Percentiles rank a stretch among this genome's conserved stretches.
Evolutionary conservation across 1,140 invertebrate species (phyloP).

Genomic region (Helicorthomorpha holstii): DNA sequence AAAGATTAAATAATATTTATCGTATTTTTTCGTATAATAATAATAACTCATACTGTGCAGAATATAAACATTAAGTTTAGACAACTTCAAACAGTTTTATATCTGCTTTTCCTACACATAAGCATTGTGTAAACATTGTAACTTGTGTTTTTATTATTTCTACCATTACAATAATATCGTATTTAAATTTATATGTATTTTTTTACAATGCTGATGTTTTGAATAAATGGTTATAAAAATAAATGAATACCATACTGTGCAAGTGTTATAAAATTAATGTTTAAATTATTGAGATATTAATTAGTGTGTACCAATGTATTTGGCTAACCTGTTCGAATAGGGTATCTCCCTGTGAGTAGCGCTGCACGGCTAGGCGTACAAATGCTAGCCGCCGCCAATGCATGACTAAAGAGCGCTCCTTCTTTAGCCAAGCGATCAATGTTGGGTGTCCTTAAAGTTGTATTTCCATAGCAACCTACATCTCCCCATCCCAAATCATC

Average conservation of each 20-base stretch:
- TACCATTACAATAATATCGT: too few relatives aligned
- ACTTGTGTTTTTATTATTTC: too few relatives aligned
- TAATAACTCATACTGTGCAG: too few relatives aligned
- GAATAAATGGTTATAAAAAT: neutral
- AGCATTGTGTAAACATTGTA: too few relatives aligned
- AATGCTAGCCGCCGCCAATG: constrained; percentile 21
- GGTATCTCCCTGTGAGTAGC: constrained; percentile 25
- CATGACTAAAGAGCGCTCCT: constrained; percentile 23
- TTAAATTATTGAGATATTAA: neutral
- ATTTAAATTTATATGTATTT: too few relatives aligned
- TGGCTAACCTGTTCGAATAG: constrained; percentile 20
- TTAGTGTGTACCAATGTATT: neutral
- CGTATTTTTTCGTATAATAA: too few relatives aligned
- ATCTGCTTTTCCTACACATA: too few relatives aligned
- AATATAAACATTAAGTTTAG: too few relatives aligned
- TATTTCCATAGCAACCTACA: constrained; percentile 25
- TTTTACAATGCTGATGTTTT: too few relatives aligned
- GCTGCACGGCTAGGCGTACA: constrained; percentile 27
- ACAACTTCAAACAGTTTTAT: too few relatives aligned
- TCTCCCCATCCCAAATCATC: constrained; percentile 28
- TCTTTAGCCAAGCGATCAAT: constrained; percentile 22
- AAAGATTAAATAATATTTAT: too few relatives aligned
- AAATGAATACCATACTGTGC: neutral
- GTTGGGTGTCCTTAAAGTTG: constrained; percentile 22
- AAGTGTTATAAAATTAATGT: too few relatives aligned